Percentiles rank a stretch among this genome's conserved stretches.
phyloP scores from a whole-genome alignment of 2,113 vertebrate genomes.

The Cynoglossus semilaevis region DNA sequence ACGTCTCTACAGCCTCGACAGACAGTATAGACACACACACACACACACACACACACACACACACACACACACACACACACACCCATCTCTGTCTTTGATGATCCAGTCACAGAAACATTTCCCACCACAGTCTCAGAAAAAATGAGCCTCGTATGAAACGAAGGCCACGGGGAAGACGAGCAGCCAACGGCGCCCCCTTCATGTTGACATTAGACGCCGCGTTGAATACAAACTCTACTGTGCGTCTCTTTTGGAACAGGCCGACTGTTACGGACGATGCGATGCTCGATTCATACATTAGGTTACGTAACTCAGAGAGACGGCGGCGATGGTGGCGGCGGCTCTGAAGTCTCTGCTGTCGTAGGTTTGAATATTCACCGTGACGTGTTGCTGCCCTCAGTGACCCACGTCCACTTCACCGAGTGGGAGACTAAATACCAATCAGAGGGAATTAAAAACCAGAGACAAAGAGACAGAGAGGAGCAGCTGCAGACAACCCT shows the following conservation, averaged over 20 bases:
- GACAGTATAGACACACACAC: conserved; percentile 16
- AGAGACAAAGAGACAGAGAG: neutral
- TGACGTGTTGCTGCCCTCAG: neutral
- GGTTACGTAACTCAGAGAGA: conserved; percentile 27
- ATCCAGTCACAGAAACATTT: conserved; percentile 46
- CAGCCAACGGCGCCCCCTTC: conserved; percentile 19
- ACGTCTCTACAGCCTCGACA: conserved; percentile 4
- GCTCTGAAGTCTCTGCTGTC: too few species aligned
- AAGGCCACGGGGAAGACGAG: conserved; percentile 32
- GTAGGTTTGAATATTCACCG: neutral
- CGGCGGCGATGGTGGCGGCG: neutral
- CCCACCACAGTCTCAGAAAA: conserved; percentile 55
- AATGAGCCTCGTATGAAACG: conserved; percentile 39
- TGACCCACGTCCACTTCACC: neutral
- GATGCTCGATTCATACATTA: neutral
- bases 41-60: too few species aligned
- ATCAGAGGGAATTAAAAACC: neutral
- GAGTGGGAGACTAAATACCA: neutral
- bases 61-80: too few species aligned
- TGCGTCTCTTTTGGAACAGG: conserved; percentile 32
- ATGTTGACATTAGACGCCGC: conserved; percentile 18
- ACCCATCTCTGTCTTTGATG: too few species aligned
- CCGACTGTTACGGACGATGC: conserved; percentile 15
- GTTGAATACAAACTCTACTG: conserved; percentile 32
- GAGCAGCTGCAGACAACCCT: neutral